phyloP scores from a whole-genome alignment of 2,113 vertebrate species.

The Saccopteryx leptura region DNA sequence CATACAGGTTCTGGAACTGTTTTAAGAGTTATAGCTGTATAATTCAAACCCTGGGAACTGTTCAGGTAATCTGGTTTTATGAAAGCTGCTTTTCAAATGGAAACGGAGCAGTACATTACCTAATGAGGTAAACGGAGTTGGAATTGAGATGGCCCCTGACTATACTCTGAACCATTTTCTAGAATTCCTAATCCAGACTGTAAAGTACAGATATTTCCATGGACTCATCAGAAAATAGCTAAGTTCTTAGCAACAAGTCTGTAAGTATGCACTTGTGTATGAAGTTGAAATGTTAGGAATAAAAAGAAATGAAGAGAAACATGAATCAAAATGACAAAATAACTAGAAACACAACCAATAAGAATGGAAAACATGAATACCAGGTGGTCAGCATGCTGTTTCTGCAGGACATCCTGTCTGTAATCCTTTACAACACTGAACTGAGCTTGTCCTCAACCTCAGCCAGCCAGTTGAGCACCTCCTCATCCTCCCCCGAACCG shows the following conservation, averaged over 20 bases:
- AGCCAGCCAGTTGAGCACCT: conserved; percentile 99
- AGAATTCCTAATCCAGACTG: conserved; percentile 37
- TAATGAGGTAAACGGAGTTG: conserved; percentile 35
- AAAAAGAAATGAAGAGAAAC: conserved; percentile 65
- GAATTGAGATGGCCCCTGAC: neutral
- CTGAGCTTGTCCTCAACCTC: conserved; percentile 97
- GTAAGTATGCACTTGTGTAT: neutral
- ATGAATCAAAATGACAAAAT: conserved; percentile 71
- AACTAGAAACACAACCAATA: conserved; percentile 78
- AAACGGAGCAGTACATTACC: neutral
- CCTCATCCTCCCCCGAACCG: conserved; percentile 99
- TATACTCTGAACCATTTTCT: neutral
- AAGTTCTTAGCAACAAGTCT: conserved; percentile 43
- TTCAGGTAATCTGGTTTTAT: conserved; percentile 12
- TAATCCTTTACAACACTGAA: conserved; percentile 95
- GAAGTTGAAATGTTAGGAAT: conserved; percentile 69
- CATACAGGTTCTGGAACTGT: conserved; percentile 53
- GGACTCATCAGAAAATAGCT: neutral
- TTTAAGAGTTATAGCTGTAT: neutral
- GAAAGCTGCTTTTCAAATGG: conserved; percentile 3
- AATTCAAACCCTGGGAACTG: conserved; percentile 17
- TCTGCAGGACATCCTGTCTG: conserved; percentile 94
- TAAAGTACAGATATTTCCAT: conserved; percentile 35
- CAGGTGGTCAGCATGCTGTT: conserved; percentile 96
- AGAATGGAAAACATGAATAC: conserved; percentile 90